Conservation (phyloP, 2,113 vertebrate genomes). For the Protobothrops mucrosquamatus region DNA sequence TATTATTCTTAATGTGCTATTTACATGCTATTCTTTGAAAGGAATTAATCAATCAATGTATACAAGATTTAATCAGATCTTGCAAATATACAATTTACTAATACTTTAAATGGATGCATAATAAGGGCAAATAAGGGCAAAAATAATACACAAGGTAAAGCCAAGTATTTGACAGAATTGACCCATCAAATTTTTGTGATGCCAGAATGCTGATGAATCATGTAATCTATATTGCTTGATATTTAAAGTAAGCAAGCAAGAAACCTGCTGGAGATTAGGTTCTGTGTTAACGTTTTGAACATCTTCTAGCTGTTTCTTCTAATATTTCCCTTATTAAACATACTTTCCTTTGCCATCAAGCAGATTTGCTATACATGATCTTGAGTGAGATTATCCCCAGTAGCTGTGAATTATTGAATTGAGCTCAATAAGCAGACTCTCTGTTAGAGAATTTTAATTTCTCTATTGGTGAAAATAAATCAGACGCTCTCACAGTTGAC, state of each 20-base stretch:
- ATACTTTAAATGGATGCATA: background rate
- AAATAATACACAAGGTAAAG: background rate
- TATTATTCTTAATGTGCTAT: background rate
- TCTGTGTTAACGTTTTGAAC: conserved; percentile 3
- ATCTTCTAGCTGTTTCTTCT: conserved; percentile 1
- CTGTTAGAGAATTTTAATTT: no score
- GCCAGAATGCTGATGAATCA: conserved; percentile 14
- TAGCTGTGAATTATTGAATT: background rate
- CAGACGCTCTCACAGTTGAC: no score
- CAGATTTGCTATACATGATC: background rate
- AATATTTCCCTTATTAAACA: background rate
- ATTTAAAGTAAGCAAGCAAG: background rate
- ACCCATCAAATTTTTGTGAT: conserved; percentile 13
- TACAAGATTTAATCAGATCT: background rate
- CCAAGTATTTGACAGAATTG: background rate
- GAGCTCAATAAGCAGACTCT: background rate
- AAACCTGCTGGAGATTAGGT: background rate
- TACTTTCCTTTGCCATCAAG: background rate
- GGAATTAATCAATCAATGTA: background rate
- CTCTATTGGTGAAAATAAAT: no score
- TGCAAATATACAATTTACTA: background rate
- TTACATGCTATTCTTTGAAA: background rate
- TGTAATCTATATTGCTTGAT: background rate
- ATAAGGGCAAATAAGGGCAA: background rate
- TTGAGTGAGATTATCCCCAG: background rate